Evolutionary conservation across 2,797 vertebrate species (phyloP).

Genomic region (Nothura maculosa): DNA sequence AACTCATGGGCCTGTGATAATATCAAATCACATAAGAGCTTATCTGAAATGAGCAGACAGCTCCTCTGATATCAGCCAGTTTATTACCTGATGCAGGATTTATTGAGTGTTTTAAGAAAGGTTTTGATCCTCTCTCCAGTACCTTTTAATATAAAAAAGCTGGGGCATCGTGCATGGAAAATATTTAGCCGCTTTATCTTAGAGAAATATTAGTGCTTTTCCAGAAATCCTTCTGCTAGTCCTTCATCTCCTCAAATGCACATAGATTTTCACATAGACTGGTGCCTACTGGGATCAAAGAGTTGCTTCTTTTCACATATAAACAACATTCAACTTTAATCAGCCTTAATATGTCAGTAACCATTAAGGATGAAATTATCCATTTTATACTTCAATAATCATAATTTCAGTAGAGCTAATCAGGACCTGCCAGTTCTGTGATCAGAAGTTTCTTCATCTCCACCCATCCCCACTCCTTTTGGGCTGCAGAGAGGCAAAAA

Average conservation of each 20-base stretch:
- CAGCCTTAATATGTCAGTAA: conserved; percentile 29
- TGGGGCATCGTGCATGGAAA: neutral
- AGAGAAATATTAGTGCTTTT: conserved; percentile 51
- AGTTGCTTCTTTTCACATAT: conserved; percentile 45
- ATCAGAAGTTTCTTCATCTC: conserved; percentile 40
- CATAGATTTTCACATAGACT: conserved; percentile 35
- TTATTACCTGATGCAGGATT: conserved; percentile 18
- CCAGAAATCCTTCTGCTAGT: conserved; percentile 39
- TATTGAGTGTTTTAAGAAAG: neutral
- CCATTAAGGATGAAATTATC: conserved; percentile 57
- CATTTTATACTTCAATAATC: conserved; percentile 61
- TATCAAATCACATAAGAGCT: neutral
- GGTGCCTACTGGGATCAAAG: conserved; percentile 56
- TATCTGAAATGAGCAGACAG: neutral
- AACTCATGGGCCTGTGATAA: neutral
- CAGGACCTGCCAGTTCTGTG: conserved; percentile 35
- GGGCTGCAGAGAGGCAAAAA: conserved; percentile 5
- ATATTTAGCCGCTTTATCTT: conserved; percentile 13
- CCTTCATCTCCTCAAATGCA: conserved; percentile 18
- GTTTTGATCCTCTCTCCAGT: neutral
- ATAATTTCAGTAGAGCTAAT: conserved; percentile 44
- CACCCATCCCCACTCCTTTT: neutral
- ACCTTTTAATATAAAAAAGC: neutral
- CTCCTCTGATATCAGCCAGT: neutral
- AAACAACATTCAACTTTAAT: conserved; percentile 19